phyloP scores from a whole-genome alignment of 2,113 vertebrate genomes.

The Micronisus gabar region DNA sequence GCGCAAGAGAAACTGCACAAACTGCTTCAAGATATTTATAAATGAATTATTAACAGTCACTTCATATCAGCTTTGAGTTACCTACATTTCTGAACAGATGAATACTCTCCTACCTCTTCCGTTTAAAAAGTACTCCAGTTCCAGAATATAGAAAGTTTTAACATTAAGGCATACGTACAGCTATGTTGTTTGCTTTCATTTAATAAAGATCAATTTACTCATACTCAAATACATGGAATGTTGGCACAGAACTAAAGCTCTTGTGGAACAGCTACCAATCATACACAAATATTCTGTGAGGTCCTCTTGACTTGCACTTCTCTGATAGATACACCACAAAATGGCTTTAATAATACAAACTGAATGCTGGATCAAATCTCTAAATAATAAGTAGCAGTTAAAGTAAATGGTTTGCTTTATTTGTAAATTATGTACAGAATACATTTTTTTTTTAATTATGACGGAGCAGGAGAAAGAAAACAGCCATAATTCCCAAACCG shows the following conservation, averaged over 20 bases:
- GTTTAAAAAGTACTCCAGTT: conserved; percentile 55
- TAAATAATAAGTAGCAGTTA: conserved; percentile 82
- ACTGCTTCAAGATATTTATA: background rate
- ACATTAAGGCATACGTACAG: conserved; percentile 78
- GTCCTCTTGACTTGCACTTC: conserved; percentile 67
- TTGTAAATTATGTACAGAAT: conserved; percentile 83
- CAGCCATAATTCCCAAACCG: conserved; percentile 35
- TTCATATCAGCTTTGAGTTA: conserved; percentile 41
- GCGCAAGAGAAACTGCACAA: background rate
- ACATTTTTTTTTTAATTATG: conserved; percentile 53
- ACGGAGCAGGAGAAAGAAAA: conserved; percentile 57
- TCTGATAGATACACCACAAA: conserved; percentile 70
- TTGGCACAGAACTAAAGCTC: conserved; percentile 80
- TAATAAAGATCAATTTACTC: conserved; percentile 73
- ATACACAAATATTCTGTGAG: conserved; percentile 58
- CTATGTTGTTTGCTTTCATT: conserved; percentile 74
- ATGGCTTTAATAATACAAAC: conserved; percentile 76
- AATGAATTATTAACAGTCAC: background rate
- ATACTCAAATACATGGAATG: conserved; percentile 81
- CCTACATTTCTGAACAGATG: conserved; percentile 29
- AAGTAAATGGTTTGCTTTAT: conserved; percentile 80
- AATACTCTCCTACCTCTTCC: conserved; percentile 49
- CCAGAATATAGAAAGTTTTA: conserved; percentile 61
- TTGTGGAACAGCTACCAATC: conserved; percentile 70
- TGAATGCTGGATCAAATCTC: conserved; percentile 74